Evolutionary conservation across 2,797 vertebrate species (phyloP), one percentile per base, ranked within the genome.

Genomic region (Toxotes lorentzi): DNA sequence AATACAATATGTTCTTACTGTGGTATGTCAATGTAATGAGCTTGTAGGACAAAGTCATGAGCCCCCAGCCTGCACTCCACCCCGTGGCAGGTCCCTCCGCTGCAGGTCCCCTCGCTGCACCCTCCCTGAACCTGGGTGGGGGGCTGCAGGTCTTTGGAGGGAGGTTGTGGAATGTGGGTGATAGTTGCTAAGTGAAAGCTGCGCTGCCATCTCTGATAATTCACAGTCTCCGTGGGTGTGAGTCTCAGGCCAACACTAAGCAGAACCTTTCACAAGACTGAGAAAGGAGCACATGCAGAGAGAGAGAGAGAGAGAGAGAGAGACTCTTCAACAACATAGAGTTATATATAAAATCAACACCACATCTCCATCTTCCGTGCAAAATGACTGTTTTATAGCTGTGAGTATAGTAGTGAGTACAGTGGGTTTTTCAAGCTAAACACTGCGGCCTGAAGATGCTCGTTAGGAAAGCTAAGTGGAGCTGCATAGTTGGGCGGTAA

Each of bases 151-250:
- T 86, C 87, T 86, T 94, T 91, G 84, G 87, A 90, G 88, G 71
- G 70, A 90, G 75, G 35, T 79, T 91, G 94, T 87, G 93, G 93
- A 95, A 95, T 95, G 91, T 94, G 91, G 79, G 87, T 88, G 88
- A 89, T 85, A 91, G 92, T 78, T 82, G 92, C 90, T 93, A 94
- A 95, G 92, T 93, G 87, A 93, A 94, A 82, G 83, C 82, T 74
- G 71, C 7, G 61, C 80, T 86, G 72, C 79, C 86, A 76, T 86
- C 88, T 78, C 83, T 86, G 82, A 91, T 84, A 87, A 88, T 83
- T 90, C 82, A 76, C 79, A 91, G 90, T 27, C 81, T 83, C 80
- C 19, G 81, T 90, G 75, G 89, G 88, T 92, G 92, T 89, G 88
- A 89, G 75, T 89, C 85, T 89, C 83, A 16, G 85, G 73, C 85